Base-by-base conservation (phyloP, 1,140 invertebrate genomes). In the Meloidogyne hapla region DNA sequence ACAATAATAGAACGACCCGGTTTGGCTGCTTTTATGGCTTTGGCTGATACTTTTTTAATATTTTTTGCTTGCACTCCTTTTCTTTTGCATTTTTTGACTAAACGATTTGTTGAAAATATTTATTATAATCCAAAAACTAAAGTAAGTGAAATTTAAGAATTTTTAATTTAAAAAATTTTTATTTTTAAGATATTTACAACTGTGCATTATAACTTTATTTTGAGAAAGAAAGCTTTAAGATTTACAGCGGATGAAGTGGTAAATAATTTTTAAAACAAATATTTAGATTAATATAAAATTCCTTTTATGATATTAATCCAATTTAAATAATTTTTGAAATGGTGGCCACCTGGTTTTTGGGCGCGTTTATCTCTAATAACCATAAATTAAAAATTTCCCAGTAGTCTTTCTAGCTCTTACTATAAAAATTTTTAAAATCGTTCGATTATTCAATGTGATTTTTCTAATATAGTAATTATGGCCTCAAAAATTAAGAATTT, bases 181-280 rank as follows among this genome's bases (percentile, higher is more conserved):
- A 13, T 68, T 74, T 74, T 79, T 26, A 21, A 83, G 82, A 63
- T 74, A 0, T 85, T 81, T 56, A 85, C 84, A 25, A 80, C 76
- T 10, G 78, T 87, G 25, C 83, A 85, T 61, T 85, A 84, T 75
- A 85, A 85, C 26, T 85, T 85, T 65, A 69, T 85, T 15, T 72
- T 85, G 33, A 76, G 74, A 70, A 83, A 87, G 62, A 33, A 71
- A 40, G 84, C 85, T 5, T 56, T 85, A 13, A 75, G 71, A 21
- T 85, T 85, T 63, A 26, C 70, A 26, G 71, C 83, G 23, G 64
- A 76, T 4, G 80, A 85, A 48, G 75, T 84, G 23, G 77, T 80
- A 25, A 15, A 62, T 9, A 13, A 26, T 42, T 70, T 70, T 25
- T 21, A 25, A n/a, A n/a, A n/a, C n/a, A n/a, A n/a, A n/a, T n/a